Conservation (phyloP, 2,113 vertebrate species). For the Lethenteron reissneri region DNA sequence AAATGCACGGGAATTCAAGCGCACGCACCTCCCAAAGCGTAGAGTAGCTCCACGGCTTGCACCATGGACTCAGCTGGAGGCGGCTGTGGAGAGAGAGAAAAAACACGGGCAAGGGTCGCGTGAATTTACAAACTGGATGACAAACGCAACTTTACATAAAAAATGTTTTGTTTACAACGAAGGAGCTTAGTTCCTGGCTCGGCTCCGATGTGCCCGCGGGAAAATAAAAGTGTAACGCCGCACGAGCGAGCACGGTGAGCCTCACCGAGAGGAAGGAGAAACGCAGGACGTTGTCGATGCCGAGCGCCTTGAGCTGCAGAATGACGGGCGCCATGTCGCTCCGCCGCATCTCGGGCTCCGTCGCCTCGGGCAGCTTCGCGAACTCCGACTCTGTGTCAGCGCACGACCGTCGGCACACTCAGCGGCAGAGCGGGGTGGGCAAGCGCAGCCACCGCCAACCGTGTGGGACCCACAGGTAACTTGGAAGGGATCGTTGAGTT, state of each 20-base stretch:
- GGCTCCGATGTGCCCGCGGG: neutral
- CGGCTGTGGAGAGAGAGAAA: conserved; percentile 28
- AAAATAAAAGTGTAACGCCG: neutral
- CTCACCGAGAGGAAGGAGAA: conserved; percentile 92
- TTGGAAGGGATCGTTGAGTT: too few relatives aligned
- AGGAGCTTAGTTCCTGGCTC: neutral
- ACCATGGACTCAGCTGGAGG: conserved; percentile 96
- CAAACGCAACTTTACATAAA: neutral
- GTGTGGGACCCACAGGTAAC: too few relatives aligned
- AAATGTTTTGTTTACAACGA: neutral
- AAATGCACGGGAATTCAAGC: too few relatives aligned
- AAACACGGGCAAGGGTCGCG: neutral
- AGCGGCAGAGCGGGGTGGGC: too few relatives aligned
- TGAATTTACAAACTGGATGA: conserved; percentile 4
- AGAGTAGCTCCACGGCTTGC: conserved; percentile 78
- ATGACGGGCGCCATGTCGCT: conserved; percentile 82
- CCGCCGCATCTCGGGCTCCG: conserved; percentile 89
- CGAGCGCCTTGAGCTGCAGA: conserved; percentile 85
- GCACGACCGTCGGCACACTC: too few relatives aligned
- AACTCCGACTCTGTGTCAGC: conserved; percentile 61
- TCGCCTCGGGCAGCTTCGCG: conserved; percentile 56
- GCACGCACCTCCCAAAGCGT: conserved; percentile 61
- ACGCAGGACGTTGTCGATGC: conserved; percentile 86
- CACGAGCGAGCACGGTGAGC: conserved; percentile 10
- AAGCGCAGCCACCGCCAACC: too few relatives aligned